Evolutionary conservation across 2,113 vertebrate genomes (phyloP).

Genomic region (Manacus vitellinus): DNA sequence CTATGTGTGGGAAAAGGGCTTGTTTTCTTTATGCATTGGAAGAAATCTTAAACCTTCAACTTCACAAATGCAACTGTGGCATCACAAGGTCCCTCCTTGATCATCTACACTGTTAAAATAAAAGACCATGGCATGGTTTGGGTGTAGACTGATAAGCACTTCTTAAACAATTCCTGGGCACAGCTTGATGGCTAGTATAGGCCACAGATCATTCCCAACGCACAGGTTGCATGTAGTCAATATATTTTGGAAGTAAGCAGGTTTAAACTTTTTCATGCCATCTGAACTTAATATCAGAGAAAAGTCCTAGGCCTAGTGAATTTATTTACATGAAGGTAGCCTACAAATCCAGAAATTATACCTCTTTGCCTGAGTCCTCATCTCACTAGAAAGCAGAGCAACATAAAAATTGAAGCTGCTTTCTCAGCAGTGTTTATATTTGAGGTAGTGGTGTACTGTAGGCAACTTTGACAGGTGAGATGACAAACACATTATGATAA

Average conservation of each 20-base stretch:
- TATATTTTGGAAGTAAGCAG: neutral
- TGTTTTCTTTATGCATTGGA: neutral
- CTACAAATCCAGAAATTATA: neutral
- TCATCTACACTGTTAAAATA: neutral
- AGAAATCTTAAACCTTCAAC: neutral
- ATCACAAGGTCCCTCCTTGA: neutral
- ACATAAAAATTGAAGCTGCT: neutral
- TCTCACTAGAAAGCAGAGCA: neutral
- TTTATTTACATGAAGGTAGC: neutral
- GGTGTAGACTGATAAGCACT: neutral
- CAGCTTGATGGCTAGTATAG: neutral
- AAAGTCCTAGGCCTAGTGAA: neutral
- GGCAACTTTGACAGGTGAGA: neutral
- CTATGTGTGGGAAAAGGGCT: neutral
- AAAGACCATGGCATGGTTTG: neutral
- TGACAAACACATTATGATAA: neutral
- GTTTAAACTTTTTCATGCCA: neutral
- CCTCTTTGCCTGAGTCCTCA: neutral
- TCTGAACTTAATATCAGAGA: neutral
- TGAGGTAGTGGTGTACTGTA: neutral
- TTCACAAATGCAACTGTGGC: neutral
- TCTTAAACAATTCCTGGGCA: neutral
- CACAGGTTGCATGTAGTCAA: neutral
- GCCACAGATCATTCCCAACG: neutral
- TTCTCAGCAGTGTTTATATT: neutral